Evolutionary conservation across 64 coral and sea anemone genomes (phyloP).

Genomic region (Porites australiensis): DNA sequence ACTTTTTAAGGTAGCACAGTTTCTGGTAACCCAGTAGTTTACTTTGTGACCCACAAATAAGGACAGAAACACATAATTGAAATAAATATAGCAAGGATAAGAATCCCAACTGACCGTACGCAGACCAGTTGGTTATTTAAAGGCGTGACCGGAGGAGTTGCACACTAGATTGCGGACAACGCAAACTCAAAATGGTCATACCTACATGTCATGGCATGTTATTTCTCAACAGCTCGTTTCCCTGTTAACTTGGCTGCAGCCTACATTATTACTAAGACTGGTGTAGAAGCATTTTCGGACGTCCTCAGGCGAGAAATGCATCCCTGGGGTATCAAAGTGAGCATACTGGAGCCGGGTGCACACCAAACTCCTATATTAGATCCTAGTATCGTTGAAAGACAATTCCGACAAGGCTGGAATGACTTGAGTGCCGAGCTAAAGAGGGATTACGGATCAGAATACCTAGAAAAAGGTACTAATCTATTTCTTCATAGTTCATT

Average conservation of each 20-base stretch:
- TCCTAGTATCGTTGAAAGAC: background rate
- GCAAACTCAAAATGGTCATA: too few species aligned
- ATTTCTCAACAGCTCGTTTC: background rate
- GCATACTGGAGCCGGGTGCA: conserved; percentile 7
- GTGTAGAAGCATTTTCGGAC: conserved; percentile 30
- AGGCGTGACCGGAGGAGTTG: too few species aligned
- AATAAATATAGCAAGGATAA: too few species aligned
- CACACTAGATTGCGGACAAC: too few species aligned
- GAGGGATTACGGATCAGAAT: background rate
- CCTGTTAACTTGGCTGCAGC: background rate
- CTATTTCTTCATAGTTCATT: too few species aligned
- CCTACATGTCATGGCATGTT: background rate
- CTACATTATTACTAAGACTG: background rate
- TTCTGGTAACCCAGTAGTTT: too few species aligned
- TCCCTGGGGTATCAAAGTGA: conserved; percentile 23
- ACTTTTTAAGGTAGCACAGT: too few species aligned
- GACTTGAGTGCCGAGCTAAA: conserved; percentile 6
- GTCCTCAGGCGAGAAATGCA: conserved; percentile 11
- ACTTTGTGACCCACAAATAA: too few species aligned
- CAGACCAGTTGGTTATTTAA: too few species aligned
- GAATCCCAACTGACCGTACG: too few species aligned
- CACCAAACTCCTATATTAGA: background rate
- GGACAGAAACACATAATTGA: too few species aligned
- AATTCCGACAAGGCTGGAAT: background rate
- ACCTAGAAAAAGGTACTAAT: background rate